Percentiles rank a stretch among this genome's conserved stretches.
phyloP scores from a whole-genome alignment of 2,888 invertebrate species.

The Eupithecia dodoneata region DNA sequence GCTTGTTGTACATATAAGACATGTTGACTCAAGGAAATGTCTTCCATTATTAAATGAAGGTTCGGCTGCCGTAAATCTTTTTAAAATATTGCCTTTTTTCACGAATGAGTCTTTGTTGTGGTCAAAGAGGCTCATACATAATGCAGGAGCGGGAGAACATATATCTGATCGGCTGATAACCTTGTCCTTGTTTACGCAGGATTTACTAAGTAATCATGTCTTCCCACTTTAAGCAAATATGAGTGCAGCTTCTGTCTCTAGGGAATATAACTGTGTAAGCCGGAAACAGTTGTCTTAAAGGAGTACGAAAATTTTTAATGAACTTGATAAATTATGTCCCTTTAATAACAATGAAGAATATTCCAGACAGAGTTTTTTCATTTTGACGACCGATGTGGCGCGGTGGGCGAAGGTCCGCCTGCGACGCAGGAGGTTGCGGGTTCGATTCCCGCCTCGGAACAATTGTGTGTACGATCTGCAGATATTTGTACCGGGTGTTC shows the following conservation, averaged over 20 bases:
- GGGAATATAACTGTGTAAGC: not conserved
- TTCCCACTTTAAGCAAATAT: not conserved
- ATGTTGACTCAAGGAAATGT: conserved; percentile 10
- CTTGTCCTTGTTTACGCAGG: conserved; percentile 73
- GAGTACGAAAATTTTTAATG: conserved; percentile 17
- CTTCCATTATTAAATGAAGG: conserved; percentile 19
- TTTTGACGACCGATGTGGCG: too few relatives aligned
- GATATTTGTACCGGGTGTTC: too few relatives aligned
- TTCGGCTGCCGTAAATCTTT: conserved; percentile 29
- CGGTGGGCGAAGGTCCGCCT: too few relatives aligned
- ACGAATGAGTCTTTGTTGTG: conserved; percentile 55
- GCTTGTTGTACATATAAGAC: not conserved
- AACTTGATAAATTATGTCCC: conserved; percentile 17
- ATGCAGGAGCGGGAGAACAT: conserved; percentile 64
- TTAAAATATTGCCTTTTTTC: conserved; percentile 25
- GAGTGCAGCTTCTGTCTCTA: not conserved
- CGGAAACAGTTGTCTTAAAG: conserved; percentile 11
- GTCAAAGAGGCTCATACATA: conserved; percentile 71
- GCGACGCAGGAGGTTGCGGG: too few relatives aligned
- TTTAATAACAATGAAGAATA: conserved; percentile 3
- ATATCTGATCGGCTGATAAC: conserved; percentile 74
- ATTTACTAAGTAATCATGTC: conserved; percentile 55
- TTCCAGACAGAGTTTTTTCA: conserved; percentile 1
- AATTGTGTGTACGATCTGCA: too few relatives aligned
- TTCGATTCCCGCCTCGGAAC: too few relatives aligned